A percentile compares a stretch with the other conserved stretches of the same genome.
Evolutionary conservation across 2,888 invertebrate species (phyloP).

Genomic region (Suillia variegata): DNA sequence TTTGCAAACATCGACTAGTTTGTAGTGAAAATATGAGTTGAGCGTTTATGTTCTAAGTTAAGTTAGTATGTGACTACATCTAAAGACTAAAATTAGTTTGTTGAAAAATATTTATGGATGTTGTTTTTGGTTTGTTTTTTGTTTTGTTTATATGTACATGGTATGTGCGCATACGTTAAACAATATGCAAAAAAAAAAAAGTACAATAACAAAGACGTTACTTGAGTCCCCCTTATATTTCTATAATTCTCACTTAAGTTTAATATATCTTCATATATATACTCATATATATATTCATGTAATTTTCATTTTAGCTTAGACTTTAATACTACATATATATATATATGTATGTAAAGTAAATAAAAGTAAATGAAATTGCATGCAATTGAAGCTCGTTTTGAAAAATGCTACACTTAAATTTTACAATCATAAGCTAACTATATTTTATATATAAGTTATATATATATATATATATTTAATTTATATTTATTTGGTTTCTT

Average conservation of each 20-base stretch:
- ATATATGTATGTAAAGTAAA: too few relatives aligned
- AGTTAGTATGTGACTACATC: too few relatives aligned
- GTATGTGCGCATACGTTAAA: too few relatives aligned
- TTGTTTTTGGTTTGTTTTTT: neutral
- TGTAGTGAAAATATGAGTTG: too few relatives aligned
- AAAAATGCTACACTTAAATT: conserved; percentile 1
- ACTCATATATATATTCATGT: conserved; percentile 9
- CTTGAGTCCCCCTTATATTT: neutral
- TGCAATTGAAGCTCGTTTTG: conserved; percentile 23
- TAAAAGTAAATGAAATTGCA: conserved; percentile 12
- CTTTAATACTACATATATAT: too few relatives aligned
- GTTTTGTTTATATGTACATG: neutral
- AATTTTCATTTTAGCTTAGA: too few relatives aligned
- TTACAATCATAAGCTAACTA: conserved; percentile 23
- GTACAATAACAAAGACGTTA: neutral
- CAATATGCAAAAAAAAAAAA: too few relatives aligned
- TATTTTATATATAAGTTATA: neutral
- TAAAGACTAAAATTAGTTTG: conserved; percentile 1
- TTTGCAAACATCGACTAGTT: too few relatives aligned
- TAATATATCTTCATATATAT: neutral
- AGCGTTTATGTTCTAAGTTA: too few relatives aligned
- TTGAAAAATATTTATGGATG: neutral
- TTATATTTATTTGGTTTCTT: too few relatives aligned
- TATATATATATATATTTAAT: too few relatives aligned
- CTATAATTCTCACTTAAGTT: neutral